These are phyloP conservation scores for Hylia prasina DNA, from an alignment of 2,113 vertebrate species.

Conservation along the genomic window DNA sequence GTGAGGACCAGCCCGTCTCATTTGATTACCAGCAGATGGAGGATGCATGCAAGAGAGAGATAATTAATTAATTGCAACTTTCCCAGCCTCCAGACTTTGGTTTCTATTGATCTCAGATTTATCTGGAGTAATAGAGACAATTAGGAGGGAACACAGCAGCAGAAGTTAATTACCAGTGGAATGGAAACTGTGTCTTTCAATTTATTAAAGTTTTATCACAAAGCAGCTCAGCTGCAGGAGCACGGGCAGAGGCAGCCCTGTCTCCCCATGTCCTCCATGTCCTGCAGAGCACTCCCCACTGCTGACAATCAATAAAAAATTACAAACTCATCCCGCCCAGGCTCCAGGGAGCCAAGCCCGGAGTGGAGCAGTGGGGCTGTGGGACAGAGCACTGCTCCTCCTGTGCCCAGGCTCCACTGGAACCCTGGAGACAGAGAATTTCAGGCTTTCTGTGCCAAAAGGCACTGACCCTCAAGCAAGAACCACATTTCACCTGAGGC, in stretches of 20 bases:
- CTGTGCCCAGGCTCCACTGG: not conserved
- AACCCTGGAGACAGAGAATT: not conserved
- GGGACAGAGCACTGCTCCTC: not conserved
- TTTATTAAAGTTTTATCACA: constrained; percentile 66
- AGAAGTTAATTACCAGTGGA: constrained; percentile 70
- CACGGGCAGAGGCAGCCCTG: not conserved
- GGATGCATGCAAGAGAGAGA: constrained; percentile 42
- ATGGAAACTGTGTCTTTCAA: constrained; percentile 61
- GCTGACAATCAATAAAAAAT: not conserved
- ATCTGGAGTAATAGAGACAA: constrained; percentile 73
- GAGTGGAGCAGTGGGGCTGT: not conserved
- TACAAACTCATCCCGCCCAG: not conserved
- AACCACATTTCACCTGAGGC: not conserved
- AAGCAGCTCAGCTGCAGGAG: not conserved
- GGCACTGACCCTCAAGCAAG: not conserved
- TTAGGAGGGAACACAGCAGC: constrained; percentile 60
- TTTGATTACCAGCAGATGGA: constrained; percentile 49
- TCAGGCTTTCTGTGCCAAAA: not conserved
- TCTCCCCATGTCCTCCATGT: fast-evolving
- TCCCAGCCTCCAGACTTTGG: constrained; percentile 46
- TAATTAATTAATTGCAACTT: constrained; percentile 75
- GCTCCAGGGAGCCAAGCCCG: not conserved
- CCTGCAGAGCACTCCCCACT: not conserved
- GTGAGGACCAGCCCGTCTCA: not conserved
- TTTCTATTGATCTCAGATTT: constrained; percentile 70